These are phyloP conservation scores for Phyllostomus hastatus DNA, from an alignment of 2,113 vertebrate genomes.

Conservation along the genomic window DNA sequence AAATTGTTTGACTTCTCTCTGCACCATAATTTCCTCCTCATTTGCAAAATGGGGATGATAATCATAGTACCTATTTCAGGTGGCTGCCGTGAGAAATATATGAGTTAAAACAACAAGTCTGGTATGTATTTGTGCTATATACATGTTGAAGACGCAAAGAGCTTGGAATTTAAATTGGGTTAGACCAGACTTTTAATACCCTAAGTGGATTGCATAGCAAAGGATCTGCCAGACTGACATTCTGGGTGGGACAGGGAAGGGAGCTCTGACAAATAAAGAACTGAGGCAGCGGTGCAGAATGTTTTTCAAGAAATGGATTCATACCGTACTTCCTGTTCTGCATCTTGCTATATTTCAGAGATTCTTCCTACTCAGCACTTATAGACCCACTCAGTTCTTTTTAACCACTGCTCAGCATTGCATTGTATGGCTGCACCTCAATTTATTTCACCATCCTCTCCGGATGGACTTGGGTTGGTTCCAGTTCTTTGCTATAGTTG, in stretches of 20 bases:
- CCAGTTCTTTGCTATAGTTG: slow-evolving; percentile 7
- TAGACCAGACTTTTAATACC: not conserved
- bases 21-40: not conserved
- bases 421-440: not conserved
- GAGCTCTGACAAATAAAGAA: not conserved
- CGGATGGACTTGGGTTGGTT: not conserved
- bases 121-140: not conserved
- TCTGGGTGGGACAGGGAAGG: not conserved
- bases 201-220: not conserved
- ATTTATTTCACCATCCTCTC: not conserved
- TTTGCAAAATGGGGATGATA: not conserved
- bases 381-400: not conserved
- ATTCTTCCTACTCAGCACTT: not conserved
- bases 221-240: not conserved
- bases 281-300: not conserved
- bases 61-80: not conserved
- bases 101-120: not conserved
- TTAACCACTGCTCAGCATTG: not conserved
- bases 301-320: slow-evolving; percentile 14
- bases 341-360: not conserved
- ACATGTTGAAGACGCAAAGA: not conserved
- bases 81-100: not conserved
- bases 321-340: not conserved
- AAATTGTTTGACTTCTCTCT: not conserved
- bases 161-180: not conserved